Base-by-base conservation (phyloP, 2,888 invertebrate species). In the Leptothorax acervorum region DNA sequence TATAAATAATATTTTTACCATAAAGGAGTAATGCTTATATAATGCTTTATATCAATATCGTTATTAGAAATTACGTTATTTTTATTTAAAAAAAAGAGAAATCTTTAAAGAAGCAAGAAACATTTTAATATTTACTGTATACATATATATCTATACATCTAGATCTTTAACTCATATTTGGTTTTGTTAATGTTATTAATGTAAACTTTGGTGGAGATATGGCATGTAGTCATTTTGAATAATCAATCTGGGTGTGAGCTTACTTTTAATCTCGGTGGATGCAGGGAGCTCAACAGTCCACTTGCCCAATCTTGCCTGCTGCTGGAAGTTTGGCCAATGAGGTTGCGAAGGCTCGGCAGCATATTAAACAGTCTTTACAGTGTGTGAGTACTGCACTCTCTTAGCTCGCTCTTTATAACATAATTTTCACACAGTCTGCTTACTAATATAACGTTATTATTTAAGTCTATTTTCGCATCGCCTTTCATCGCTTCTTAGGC, bases 291-390 rank as follows among this genome's bases (percentile, higher is more conserved):
- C 94, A 93, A 91, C 91, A 91, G 88, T 89, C 92, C 88, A 87
- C 90, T 92, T 91, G 91, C 86, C 90, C 93, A 89, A 90, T 92
- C 88, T 89, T 91, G 88, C 89, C 92, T 88, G 87, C 92, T 88
- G 91, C 91, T 92, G 94, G 94, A 93, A 94, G 93, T 93, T 96
- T 98, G 95, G 97, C 97, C 94, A 97, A 96, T 95, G 98, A 98
- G 96, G 97, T 98, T 94, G 98, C 97, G 94, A 98, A 97, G 96
- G 97, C 97, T 95, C 97, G 98, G 94, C 97, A 97, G 95, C 97
- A 97, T 95, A 97, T 98, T 96, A 97, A 95, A 95, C 94, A 95
- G 91, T 95, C 95, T 92, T 95, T 95, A 93, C 95, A 95, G 94
- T 95, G 95, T 95, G 95, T 95, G 95, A 95, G 95, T 95, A 95